These are phyloP conservation scores for Sylvietta virens DNA, from an alignment of 2,113 vertebrate species.

Conservation along the genomic window DNA sequence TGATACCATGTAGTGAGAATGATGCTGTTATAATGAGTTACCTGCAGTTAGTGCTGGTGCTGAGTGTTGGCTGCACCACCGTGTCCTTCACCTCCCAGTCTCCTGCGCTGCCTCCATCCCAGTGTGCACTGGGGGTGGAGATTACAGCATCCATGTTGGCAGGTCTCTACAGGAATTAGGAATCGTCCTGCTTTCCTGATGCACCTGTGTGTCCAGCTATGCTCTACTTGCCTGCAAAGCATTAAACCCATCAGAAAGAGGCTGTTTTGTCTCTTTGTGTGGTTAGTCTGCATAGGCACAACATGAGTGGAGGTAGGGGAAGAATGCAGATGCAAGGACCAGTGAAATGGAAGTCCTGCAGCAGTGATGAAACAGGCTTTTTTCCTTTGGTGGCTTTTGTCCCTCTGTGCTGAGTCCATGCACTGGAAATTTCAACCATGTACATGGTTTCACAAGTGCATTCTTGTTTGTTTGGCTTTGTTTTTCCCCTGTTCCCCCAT, in stretches of 20 bases:
- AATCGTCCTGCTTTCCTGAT: background rate
- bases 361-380: background rate
- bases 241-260: background rate
- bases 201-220: accelerated
- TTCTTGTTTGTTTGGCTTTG: slow-evolving; percentile 18
- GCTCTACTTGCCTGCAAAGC: background rate
- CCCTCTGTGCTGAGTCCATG: background rate
- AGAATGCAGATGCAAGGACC: background rate
- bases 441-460: slow-evolving; percentile 23
- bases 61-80: background rate
- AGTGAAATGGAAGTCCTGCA: background rate
- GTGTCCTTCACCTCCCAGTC: accelerated
- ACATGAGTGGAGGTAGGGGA: background rate
- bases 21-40: background rate
- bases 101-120: background rate
- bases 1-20: background rate
- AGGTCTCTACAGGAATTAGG: background rate
- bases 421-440: slow-evolving; percentile 32
- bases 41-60: background rate
- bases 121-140: background rate
- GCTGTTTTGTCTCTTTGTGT: background rate
- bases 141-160: background rate
- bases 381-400: slow-evolving; percentile 33
- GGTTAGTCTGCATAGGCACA: background rate
- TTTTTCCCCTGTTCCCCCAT: background rate